Evolutionary conservation across 2,888 invertebrate species (phyloP).

Genomic region (Aphidius colemani): DNA sequence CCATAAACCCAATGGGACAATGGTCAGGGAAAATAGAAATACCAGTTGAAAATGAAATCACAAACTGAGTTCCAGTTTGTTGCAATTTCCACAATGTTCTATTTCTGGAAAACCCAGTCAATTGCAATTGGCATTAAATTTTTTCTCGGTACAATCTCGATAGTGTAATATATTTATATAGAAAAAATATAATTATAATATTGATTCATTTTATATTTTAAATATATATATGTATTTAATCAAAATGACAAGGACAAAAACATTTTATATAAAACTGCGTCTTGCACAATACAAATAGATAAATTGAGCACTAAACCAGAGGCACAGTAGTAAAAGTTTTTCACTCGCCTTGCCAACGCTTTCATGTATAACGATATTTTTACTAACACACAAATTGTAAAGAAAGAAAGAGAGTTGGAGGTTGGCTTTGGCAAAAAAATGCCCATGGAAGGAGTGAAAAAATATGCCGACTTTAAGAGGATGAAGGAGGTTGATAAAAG

Average conservation of each 20-base stretch:
- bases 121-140: not conserved
- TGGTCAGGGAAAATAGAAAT: conserved; percentile 21
- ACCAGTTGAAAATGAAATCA: conserved; percentile 15
- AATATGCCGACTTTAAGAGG: conserved; percentile 23
- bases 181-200: too few species aligned
- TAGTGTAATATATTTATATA: too few species aligned
- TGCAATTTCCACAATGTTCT: not conserved
- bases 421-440: not conserved
- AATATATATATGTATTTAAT: too few species aligned
- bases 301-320: too few species aligned
- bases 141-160: not conserved
- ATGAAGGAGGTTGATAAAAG: conserved; percentile 17
- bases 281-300: too few species aligned
- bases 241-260: too few species aligned
- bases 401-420: conserved; percentile 15
- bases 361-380: conserved; percentile 21
- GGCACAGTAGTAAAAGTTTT: conserved; percentile 31
- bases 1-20: conserved; percentile 28
- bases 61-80: conserved; percentile 17
- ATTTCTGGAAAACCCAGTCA: not conserved
- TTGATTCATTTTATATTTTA: too few species aligned
- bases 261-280: too few species aligned
- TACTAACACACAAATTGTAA: conserved; percentile 28
- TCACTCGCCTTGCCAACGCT: conserved; percentile 34
- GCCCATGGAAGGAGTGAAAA: not conserved